A percentile compares a stretch with the other conserved stretches of the same genome.
These are phyloP conservation scores for Embidobia sp. DNA, from an alignment of 2,888 invertebrate genomes.

Conservation along the genomic window DNA sequence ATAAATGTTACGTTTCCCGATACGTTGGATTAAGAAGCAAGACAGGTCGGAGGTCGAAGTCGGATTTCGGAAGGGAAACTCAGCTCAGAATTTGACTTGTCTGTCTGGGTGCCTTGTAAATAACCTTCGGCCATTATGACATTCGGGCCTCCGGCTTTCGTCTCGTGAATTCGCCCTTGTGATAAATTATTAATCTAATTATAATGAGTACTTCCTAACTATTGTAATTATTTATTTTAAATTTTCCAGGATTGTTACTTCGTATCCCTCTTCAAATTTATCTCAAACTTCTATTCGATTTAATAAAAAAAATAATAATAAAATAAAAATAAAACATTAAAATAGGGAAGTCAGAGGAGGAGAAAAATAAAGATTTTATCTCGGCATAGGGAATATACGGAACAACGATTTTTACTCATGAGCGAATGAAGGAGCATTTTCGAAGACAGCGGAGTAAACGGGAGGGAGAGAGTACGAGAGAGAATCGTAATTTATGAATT, in stretches of 20 bases:
- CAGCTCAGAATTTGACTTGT: no score
- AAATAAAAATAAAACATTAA: neutral
- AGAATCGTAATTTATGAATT: slow-evolving; percentile 49
- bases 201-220: slow-evolving; percentile 48
- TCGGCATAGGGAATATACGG: slow-evolving; percentile 42
- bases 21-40: no score
- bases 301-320: slow-evolving; percentile 25
- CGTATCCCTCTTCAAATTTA: slow-evolving; percentile 42
- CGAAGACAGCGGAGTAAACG: neutral
- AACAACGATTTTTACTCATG: slow-evolving; percentile 59
- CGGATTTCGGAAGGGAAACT: no score
- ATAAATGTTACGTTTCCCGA: no score
- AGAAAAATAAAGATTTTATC: slow-evolving; percentile 30
- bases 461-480: neutral
- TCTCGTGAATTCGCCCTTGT: slow-evolving; percentile 32
- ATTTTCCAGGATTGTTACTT: slow-evolving; percentile 51
- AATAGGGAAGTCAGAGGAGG: neutral
- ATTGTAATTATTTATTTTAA: slow-evolving; percentile 50
- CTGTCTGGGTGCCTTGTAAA: no score
- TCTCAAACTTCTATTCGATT: slow-evolving; percentile 49
- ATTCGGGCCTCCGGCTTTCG: no score
- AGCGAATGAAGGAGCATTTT: slow-evolving; percentile 24
- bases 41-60: no score
- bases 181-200: slow-evolving; percentile 45
- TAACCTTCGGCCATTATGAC: no score